Percentiles rank a stretch among this genome's conserved stretches.
Conservation (phyloP, 2,113 vertebrate species). For the Raphicerus campestris region DNA sequence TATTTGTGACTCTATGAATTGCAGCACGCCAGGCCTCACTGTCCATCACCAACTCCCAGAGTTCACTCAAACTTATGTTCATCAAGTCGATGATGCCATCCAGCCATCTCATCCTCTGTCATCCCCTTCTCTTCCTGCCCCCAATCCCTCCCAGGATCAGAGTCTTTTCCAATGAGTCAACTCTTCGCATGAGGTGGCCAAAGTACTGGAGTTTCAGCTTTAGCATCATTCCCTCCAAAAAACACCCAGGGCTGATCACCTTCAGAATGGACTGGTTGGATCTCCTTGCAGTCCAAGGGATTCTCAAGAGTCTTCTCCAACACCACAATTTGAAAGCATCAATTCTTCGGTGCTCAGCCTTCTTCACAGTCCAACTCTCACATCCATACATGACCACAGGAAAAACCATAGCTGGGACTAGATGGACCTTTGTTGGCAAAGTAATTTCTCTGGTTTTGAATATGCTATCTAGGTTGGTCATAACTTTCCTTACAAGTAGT, state of each 20-base stretch:
- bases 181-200: rapidly evolving
- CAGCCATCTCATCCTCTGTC: neutral
- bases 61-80: neutral
- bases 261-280: neutral
- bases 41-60: neutral
- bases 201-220: neutral
- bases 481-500: neutral
- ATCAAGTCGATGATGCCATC: neutral
- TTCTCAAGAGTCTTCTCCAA: neutral
- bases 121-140: neutral
- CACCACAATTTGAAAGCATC: neutral
- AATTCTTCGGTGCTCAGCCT: rapidly evolving
- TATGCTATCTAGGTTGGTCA: neutral
- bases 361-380: neutral
- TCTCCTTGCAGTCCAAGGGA: neutral
- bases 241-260: neutral
- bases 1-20: neutral
- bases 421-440: neutral
- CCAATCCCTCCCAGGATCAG: neutral
- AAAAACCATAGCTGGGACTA: neutral
- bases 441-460: neutral
- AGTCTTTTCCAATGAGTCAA: neutral
- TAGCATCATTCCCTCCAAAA: neutral
- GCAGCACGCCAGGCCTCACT: neutral
- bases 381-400: neutral